Evolutionary conservation across 2,113 vertebrate genomes (phyloP).

Genomic region (Dromas ardeola): DNA sequence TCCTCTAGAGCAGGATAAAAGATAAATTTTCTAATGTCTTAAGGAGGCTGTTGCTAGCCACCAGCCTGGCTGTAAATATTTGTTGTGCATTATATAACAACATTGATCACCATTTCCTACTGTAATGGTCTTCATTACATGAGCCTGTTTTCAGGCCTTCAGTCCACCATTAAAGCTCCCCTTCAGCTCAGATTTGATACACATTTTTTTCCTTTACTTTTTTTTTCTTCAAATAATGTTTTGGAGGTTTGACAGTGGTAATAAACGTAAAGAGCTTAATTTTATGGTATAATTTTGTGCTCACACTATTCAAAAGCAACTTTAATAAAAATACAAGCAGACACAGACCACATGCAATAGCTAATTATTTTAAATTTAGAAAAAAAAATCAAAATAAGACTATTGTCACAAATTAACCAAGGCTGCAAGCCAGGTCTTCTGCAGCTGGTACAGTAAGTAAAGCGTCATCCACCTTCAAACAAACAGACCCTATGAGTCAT

Average conservation of each 20-base stretch:
- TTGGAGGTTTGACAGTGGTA: not conserved
- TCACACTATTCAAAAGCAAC: not conserved
- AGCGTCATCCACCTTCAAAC: not conserved
- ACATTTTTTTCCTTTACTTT: not conserved
- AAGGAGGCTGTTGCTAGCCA: not conserved
- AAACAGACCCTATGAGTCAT: not conserved
- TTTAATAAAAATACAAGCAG: not conserved
- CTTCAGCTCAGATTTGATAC: not conserved
- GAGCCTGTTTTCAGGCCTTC: not conserved
- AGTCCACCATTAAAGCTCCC: not conserved
- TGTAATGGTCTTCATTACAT: not conserved
- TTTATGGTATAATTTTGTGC: not conserved
- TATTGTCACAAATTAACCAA: not conserved
- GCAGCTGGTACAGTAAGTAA: not conserved
- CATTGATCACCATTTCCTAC: not conserved
- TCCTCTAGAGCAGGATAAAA: not conserved
- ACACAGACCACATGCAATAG: not conserved
- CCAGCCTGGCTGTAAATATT: not conserved
- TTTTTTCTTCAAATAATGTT: not conserved
- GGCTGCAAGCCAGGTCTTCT: not conserved
- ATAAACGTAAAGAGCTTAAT: not conserved
- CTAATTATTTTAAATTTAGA: not conserved
- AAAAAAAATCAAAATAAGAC: not conserved
- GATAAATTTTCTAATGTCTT: not conserved
- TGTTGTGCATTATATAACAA: not conserved